Base-by-base conservation (phyloP, 1,140 invertebrate species). In the Cherax destructor region DNA sequence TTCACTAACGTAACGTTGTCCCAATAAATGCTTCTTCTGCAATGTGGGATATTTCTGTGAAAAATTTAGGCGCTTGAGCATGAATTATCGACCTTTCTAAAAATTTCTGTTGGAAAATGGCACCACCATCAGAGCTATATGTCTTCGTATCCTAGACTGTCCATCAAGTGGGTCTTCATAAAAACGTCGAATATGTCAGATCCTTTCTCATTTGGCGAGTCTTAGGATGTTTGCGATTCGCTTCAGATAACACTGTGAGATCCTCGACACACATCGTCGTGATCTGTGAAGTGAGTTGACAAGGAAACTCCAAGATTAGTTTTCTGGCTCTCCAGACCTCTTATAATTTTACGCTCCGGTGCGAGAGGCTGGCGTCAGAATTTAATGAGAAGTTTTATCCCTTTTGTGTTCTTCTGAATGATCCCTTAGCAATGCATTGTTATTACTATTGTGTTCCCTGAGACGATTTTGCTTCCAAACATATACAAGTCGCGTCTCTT, bases 381-480 rank as follows among this genome's bases (percentile, higher is more conserved):
- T 74, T 74, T 74, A 21, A 74, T 74, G 69, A 74, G 69, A 74
- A 30, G 69, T 24, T 74, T 74, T 74, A 21, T 65, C 69, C 11
- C 30, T 74, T 74, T 74, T 7, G 21, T 21, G n/a, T 30, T 74
- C n/a, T 21, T 74, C 30, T 74, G 24, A n/a, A 10, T 74, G 69
- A 9, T 21, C 65, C 21, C 65, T 69, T 18, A 18, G 0, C 21
- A 18, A 69, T 18, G 13, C 21, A 11, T 69, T 16, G 6, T 69
- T 18, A 18, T 69, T 21, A 41, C 30, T 41, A 41, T 41, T 2
- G 30, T 41, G 30, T 41, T 41, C 30, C 30, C 30, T 2, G 30
- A 41, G 30, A 41, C 30, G 30, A 41, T 2, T 41, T 41, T 41
- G 30, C 30, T 41, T 41, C 30, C 30, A 41, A 41, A 41, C 30